Percentiles rank a stretch among this genome's conserved stretches.
Conservation (phyloP, 2,888 invertebrate genomes). For the Mythimna ferrago region DNA sequence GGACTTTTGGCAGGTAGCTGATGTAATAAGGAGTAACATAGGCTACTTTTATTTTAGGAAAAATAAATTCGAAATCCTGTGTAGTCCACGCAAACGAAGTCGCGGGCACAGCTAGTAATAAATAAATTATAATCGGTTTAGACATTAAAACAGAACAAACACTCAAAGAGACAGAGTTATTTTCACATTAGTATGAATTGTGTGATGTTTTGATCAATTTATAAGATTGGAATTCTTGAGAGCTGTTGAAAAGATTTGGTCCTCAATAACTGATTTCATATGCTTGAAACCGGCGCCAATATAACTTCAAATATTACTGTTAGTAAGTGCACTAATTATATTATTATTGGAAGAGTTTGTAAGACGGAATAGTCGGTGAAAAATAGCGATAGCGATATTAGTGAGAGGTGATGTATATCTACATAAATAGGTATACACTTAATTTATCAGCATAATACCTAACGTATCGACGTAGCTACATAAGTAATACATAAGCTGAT, state of each 20-base stretch:
- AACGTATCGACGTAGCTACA: constrained; percentile 22
- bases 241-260: constrained; percentile 17
- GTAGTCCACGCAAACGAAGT: too few species aligned
- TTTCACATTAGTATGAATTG: background rate
- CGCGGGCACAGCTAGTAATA: too few species aligned
- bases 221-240: background rate
- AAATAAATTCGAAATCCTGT: too few species aligned
- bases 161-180: too few species aligned
- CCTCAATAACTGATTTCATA: background rate
- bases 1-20: too few species aligned
- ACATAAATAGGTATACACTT: background rate
- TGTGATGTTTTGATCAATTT: background rate
- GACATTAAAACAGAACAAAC: too few species aligned
- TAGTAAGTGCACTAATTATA: too few species aligned
- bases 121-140: too few species aligned
- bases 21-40: too few species aligned
- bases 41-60: too few species aligned
- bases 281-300: background rate
- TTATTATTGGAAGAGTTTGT: background rate
- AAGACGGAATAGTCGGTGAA: background rate
- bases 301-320: background rate
- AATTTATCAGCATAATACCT: constrained; percentile 31
- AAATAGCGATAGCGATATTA: too few species aligned
- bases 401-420: background rate
- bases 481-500: constrained; percentile 47